Evolutionary conservation across 2,797 vertebrate genomes (phyloP), one percentile per base, ranked within the genome.

Genomic region (Macroramphosus scolopax): DNA sequence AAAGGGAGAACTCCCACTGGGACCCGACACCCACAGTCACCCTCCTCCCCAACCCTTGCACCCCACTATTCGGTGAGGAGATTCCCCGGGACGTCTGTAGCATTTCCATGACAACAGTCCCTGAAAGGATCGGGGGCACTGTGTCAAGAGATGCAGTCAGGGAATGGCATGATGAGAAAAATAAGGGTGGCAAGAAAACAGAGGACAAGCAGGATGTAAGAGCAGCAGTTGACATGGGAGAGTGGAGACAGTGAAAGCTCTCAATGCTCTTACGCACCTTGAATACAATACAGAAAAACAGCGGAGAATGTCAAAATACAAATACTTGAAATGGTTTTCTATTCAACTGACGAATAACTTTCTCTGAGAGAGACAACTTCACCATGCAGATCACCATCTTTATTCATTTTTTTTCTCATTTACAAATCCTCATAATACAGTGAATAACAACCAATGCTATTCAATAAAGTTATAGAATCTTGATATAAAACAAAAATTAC

Each of bases 1-100:
- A 87, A 90, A 89, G 55, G 77, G 57, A 78, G 78, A 82, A 78
- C 87, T 90, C 88, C 87, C 87, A 88, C 86, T 83, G 83, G 55
- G 87, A 84, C 61, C 72, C 71, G 68, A 74, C 80, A 86, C 76
- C 63, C 80, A 74, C 53, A 66, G 72, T 74, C 72, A 72, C 63
- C 66, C 80, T 72, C 64, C 62, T 51, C 55, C 64, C 68, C 72
- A 69, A 41, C 71, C 66, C 72, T 58, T 65, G 39, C 68, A 77
- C 73, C 79, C 79, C 47, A 43, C 78, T 74, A 82, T 89, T 89
- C 67, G 81, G 59, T 58, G 48, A 72, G 57, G 61, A 86, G 81
- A 90, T 89, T 89, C 87, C 83, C 68, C 1, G 37, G 65, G 75
- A 81, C 17, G 57, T 66, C 78, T 76, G 65, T 39, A 50, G 71